phyloP scores from a whole-genome alignment of 2,113 vertebrate species.

The Phalacrocorax brasilianus region DNA sequence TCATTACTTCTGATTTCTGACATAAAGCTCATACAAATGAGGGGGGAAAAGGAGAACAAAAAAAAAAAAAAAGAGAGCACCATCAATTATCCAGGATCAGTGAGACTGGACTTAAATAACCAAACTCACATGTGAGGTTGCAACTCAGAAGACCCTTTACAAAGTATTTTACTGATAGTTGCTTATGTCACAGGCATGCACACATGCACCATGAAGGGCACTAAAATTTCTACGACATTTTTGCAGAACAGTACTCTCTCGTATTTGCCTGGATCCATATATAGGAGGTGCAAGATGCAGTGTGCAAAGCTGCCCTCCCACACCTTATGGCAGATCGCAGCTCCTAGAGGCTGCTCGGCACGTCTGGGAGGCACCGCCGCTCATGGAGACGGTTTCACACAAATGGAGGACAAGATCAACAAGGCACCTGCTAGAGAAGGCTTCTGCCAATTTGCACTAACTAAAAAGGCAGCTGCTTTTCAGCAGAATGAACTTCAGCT shows the following conservation, averaged over 20 bases:
- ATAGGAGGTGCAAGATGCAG: not conserved
- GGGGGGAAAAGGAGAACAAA: accelerated
- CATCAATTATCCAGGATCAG: not conserved
- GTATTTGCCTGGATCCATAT: not conserved
- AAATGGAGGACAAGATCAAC: not conserved
- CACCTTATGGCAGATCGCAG: not conserved
- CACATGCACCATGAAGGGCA: not conserved
- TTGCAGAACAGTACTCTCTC: not conserved
- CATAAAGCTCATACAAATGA: not conserved
- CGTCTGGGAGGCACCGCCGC: accelerated
- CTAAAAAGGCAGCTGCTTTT: not conserved
- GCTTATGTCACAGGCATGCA: accelerated
- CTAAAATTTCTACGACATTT: not conserved
- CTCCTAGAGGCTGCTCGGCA: not conserved
- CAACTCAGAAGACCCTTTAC: not conserved
- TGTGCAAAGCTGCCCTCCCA: not conserved
- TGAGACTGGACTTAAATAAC: not conserved
- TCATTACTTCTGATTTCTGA: not conserved
- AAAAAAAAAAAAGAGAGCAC: not conserved
- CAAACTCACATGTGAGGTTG: not conserved
- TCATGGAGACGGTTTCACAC: not conserved
- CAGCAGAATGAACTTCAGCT: not conserved
- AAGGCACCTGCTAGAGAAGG: not conserved
- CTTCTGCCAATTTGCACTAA: not conserved
- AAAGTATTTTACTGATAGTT: not conserved